phyloP scores from a whole-genome alignment of 2,797 vertebrate genomes.

The Acipenser ruthenus region DNA sequence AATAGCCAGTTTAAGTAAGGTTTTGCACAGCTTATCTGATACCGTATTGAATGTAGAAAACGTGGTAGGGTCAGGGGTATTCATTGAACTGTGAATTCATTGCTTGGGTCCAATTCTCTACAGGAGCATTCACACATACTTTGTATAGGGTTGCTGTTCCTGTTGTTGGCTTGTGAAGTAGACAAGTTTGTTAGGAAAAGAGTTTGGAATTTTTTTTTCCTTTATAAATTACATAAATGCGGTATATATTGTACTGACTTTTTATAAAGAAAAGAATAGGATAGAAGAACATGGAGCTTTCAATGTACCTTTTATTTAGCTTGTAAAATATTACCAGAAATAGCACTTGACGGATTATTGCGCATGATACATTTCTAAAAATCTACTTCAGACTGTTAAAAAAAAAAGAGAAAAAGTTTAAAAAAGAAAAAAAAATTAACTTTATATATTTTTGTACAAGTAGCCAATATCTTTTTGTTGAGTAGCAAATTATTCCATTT shows the following conservation, averaged over 20 bases:
- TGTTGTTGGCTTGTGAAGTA: constrained; percentile 73
- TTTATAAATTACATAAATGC: constrained; percentile 44
- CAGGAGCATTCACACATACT: constrained; percentile 83
- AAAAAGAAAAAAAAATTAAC: constrained; percentile 46
- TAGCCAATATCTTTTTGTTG: constrained; percentile 39
- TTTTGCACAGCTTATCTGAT: constrained; percentile 99
- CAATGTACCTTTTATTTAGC: constrained; percentile 74
- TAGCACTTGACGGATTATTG: constrained; percentile 80
- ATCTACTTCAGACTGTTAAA: constrained; percentile 54
- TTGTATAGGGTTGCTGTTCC: constrained; percentile 68
- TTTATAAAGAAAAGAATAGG: constrained; percentile 28
- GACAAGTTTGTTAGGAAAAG: constrained; percentile 69
- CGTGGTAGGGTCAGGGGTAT: constrained; percentile 91
- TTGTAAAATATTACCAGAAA: constrained; percentile 76
- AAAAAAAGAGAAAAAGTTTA: constrained; percentile 45
- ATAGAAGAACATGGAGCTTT: constrained; percentile 45
- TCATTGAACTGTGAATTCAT: constrained; percentile 98
- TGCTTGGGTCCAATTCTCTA: constrained; percentile 98
- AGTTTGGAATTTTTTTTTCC: constrained; percentile 59
- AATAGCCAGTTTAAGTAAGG: constrained; percentile 99
- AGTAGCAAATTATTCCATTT: constrained; percentile 20
- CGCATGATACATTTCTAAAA: constrained; percentile 88
- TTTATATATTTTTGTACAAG: constrained; percentile 93
- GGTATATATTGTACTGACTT: constrained; percentile 46
- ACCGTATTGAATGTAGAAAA: constrained; percentile 99